phyloP scores from a whole-genome alignment of 2,797 vertebrate genomes.

The Rhodeus uyekii region DNA sequence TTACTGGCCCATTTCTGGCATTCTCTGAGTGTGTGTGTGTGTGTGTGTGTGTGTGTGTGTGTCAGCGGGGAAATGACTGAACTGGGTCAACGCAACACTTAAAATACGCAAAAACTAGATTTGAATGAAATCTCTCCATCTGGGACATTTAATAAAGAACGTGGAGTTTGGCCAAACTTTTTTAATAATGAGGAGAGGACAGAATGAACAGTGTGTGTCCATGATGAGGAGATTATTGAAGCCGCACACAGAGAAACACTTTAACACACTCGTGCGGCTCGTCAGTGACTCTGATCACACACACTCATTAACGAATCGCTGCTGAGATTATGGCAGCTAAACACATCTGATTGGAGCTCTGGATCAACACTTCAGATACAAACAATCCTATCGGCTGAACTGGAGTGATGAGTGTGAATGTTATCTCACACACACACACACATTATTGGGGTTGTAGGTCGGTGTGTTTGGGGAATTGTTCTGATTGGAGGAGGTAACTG shows the following conservation, averaged over 20 bases:
- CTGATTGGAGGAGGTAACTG: too few relatives aligned
- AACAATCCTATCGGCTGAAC: constrained; percentile 24
- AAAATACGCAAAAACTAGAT: constrained; percentile 55
- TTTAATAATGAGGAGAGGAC: constrained; percentile 1
- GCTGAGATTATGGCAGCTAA: constrained; percentile 38
- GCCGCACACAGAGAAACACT: too few relatives aligned
- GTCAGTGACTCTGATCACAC: too few relatives aligned
- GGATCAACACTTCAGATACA: constrained; percentile 8
- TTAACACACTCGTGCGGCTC: too few relatives aligned
- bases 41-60: constrained; percentile 14
- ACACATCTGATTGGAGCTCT: constrained; percentile 26
- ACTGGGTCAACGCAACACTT: constrained; percentile 56
- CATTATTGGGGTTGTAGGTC: too few relatives aligned
- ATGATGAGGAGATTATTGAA: not conserved
- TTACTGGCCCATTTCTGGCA: constrained; percentile 66
- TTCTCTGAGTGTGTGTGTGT: constrained; percentile 46
- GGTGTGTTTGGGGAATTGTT: too few relatives aligned
- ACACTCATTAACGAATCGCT: too few relatives aligned
- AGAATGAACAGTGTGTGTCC: not conserved
- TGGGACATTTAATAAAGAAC: constrained; percentile 30
- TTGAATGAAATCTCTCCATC: constrained; percentile 41
- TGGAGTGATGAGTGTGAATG: not conserved
- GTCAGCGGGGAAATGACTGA: constrained; percentile 63
- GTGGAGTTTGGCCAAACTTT: constrained; percentile 14
- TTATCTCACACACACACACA: not conserved